phyloP scores from a whole-genome alignment of 2,113 vertebrate species.

The Sturnus vulgaris region DNA sequence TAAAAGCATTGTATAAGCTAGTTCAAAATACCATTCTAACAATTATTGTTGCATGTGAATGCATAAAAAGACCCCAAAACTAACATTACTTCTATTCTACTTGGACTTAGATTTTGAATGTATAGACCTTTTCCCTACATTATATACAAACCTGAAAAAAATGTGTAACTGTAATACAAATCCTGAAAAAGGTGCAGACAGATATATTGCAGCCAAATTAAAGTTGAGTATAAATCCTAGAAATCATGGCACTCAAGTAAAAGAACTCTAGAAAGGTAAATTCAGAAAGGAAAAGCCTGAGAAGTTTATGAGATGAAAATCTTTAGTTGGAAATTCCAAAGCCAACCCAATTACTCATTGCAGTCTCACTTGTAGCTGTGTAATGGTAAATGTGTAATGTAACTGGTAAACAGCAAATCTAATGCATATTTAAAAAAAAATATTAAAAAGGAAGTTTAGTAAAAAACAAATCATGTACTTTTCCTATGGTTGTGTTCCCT shows the following conservation, averaged over 20 bases:
- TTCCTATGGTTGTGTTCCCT: not conserved
- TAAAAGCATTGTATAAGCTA: not conserved
- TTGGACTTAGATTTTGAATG: not conserved
- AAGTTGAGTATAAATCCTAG: not conserved
- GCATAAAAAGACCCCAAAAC: not conserved
- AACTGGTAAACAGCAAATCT: not conserved
- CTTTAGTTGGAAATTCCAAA: not conserved
- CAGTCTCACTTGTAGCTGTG: not conserved
- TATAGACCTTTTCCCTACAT: not conserved
- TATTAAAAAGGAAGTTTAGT: not conserved
- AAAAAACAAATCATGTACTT: not conserved
- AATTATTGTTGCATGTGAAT: not conserved
- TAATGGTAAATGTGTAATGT: not conserved
- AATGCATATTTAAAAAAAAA: not conserved
- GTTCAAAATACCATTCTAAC: not conserved
- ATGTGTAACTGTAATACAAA: not conserved
- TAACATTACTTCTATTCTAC: not conserved
- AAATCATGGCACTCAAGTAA: not conserved
- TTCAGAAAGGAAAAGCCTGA: not conserved
- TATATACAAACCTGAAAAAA: not conserved
- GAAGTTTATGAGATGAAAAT: not conserved
- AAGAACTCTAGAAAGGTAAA: not conserved
- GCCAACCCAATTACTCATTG: not conserved
- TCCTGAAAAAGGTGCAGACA: not conserved
- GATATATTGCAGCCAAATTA: not conserved